Conservation (phyloP, 1,140 invertebrate genomes). For the Thaumatotibia leucotreta region DNA sequence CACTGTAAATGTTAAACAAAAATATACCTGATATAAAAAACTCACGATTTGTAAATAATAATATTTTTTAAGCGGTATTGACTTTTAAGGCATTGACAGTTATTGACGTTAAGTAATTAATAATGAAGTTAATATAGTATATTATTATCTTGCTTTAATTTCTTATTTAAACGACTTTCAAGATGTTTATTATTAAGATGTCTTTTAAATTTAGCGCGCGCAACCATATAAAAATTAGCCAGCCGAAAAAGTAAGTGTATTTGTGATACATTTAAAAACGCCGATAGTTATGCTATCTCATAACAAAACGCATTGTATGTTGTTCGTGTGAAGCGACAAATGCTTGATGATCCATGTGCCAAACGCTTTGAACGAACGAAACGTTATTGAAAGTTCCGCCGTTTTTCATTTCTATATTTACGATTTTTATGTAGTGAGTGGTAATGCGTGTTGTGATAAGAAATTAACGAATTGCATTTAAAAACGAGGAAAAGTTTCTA, state of each 20-base stretch:
- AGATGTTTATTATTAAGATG: too few species aligned
- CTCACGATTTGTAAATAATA: too few species aligned
- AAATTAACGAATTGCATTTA: background rate
- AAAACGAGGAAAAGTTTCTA: conserved; percentile 8
- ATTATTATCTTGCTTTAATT: too few species aligned
- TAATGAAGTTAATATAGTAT: too few species aligned
- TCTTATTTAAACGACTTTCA: too few species aligned
- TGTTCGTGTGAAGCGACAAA: background rate
- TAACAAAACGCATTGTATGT: background rate
- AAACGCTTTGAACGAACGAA: background rate
- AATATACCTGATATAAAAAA: background rate
- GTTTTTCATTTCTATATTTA: conserved; percentile 6
- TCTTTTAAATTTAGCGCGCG: too few species aligned
- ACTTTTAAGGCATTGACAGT: too few species aligned
- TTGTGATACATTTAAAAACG: background rate
- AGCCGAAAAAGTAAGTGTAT: background rate
- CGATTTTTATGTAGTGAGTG: conserved; percentile 5
- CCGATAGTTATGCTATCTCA: too few species aligned
- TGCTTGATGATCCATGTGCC: background rate
- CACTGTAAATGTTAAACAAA: background rate
- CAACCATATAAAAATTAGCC: too few species aligned
- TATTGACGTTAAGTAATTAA: too few species aligned
- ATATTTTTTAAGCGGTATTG: too few species aligned
- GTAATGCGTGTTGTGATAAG: conserved; percentile 11
- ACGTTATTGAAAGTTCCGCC: conserved; percentile 2